Conservation (phyloP, 2,888 invertebrate genomes). For the Plagiodera versicolora region DNA sequence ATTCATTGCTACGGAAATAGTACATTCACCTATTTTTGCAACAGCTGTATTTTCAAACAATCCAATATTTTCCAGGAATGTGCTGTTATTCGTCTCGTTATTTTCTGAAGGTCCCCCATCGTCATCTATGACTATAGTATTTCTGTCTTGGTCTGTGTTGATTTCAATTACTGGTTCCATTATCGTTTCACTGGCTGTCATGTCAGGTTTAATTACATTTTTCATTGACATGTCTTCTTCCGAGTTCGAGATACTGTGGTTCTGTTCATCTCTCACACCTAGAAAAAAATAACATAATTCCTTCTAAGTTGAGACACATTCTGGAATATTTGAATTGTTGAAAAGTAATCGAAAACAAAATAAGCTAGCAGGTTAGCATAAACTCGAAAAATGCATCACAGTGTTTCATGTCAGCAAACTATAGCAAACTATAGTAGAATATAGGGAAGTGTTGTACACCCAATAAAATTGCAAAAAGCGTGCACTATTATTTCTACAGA, state of each 20-base stretch:
- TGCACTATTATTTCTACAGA: no score
- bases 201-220: neutral
- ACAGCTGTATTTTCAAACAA: slow-evolving; percentile 41
- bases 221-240: neutral
- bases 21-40: slow-evolving; percentile 47
- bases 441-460: no score
- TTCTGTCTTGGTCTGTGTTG: slow-evolving; percentile 34
- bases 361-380: no score
- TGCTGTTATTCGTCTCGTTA: slow-evolving; percentile 8
- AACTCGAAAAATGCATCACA: no score
- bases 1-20: slow-evolving; percentile 41
- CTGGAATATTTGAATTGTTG: no score
- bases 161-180: slow-evolving; percentile 47
- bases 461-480: no score
- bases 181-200: slow-evolving; percentile 19
- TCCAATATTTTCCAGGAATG: slow-evolving; percentile 39
- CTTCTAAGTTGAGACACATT: no score
- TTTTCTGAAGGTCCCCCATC: slow-evolving; percentile 2
- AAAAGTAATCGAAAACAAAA: no score
- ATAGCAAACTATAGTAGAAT: no score
- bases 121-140: slow-evolving; percentile 2
- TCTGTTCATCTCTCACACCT: neutral
- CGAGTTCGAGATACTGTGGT: neutral
- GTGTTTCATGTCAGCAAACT: no score
- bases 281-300: no score